Conservation (phyloP, 2,113 vertebrate species). For the Datnioides undecimradiatus region DNA sequence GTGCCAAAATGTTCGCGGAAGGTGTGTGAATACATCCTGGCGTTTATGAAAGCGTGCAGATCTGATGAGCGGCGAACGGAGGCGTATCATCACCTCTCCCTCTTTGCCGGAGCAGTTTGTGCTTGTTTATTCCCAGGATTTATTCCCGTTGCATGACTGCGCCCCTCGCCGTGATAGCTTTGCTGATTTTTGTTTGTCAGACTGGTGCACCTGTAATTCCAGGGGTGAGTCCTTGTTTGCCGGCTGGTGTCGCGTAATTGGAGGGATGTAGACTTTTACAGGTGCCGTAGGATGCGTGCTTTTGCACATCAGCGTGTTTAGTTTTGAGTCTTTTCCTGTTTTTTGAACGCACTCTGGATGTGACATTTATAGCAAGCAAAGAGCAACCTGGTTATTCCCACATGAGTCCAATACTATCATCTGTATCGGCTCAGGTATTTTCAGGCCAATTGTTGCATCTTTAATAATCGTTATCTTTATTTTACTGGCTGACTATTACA, state of each 20-base stretch:
- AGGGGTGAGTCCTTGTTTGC: conserved; percentile 8
- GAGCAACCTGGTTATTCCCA: not conserved
- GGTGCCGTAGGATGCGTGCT: not conserved
- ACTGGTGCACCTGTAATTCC: conserved; percentile 22
- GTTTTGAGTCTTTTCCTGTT: not conserved
- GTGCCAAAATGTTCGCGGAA: not conserved
- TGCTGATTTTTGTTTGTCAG: conserved; percentile 21
- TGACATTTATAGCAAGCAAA: not conserved
- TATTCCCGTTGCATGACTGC: conserved; percentile 35
- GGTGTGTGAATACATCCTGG: conserved; percentile 1
- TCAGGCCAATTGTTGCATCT: conserved; percentile 9
- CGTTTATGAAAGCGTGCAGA: conserved; percentile 7
- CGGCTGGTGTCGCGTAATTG: not conserved
- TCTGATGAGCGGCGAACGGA: conserved; percentile 25
- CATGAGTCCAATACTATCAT: not conserved
- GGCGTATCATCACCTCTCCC: not conserved
- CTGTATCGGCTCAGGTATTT: not conserved
- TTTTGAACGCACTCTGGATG: not conserved
- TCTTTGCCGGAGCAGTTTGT: conserved; percentile 3
- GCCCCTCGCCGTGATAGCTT: not conserved
- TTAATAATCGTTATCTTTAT: conserved; percentile 1
- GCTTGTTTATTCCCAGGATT: conserved; percentile 29
- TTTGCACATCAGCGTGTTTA: not conserved
- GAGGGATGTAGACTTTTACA: not conserved
- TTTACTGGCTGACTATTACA: conserved; percentile 3